Evolutionary conservation across 2,113 vertebrate species (phyloP).

Genomic region (Muntiacus muntjak): DNA sequence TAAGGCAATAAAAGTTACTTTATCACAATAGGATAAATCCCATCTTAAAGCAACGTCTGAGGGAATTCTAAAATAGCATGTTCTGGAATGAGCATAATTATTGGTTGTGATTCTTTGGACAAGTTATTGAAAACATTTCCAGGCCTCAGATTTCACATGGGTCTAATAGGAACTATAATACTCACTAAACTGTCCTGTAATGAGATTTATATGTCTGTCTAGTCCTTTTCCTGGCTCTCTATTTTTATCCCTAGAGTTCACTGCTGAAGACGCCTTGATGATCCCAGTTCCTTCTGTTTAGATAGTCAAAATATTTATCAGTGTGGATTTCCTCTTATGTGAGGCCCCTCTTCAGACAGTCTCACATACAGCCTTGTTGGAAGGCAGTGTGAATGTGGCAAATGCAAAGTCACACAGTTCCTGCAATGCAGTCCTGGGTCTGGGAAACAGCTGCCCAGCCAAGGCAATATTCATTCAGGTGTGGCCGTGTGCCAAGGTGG

Average conservation of each 20-base stretch:
- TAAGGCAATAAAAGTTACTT: background rate
- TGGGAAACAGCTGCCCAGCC: background rate
- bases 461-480: background rate
- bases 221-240: background rate
- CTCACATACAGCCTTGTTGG: background rate
- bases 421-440: background rate
- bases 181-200: background rate
- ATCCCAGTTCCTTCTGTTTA: background rate
- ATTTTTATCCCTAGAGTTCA: background rate
- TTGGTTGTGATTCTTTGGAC: background rate
- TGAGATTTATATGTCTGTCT: background rate
- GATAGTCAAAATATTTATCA: background rate
- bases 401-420: background rate
- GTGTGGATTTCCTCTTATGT: background rate
- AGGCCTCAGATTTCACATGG: background rate
- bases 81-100: background rate
- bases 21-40: background rate
- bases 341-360: background rate
- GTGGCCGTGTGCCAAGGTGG: background rate
- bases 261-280: background rate
- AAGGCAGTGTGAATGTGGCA: background rate
- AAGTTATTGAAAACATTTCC: conserved; percentile 14
- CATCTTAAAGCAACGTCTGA: background rate
- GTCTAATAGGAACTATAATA: background rate
- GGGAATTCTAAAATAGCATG: background rate